A percentile compares a stretch with the other conserved stretches of the same genome.
Evolutionary conservation across 2,797 vertebrate genomes (phyloP).

Genomic region (Zalophus californianus): DNA sequence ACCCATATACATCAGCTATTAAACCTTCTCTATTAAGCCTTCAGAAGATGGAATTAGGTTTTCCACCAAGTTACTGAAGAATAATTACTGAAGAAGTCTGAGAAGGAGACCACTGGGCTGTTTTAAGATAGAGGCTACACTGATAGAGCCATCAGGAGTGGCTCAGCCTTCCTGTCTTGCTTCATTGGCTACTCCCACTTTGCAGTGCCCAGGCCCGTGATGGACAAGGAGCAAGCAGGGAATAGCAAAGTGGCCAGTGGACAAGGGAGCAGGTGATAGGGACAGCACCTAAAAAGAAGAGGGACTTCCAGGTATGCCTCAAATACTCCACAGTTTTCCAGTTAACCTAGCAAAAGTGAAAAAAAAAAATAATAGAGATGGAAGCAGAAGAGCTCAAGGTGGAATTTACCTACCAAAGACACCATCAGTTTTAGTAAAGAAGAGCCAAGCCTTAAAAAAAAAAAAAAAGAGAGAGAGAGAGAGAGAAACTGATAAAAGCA

Average conservation of each 20-base stretch:
- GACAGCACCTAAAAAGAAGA: neutral
- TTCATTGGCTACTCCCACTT: neutral
- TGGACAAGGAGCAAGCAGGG: neutral
- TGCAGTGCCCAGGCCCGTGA: neutral
- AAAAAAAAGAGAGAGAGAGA: neutral
- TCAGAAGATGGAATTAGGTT: neutral
- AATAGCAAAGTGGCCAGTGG: neutral
- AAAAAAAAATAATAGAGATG: neutral
- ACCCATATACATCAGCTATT: slow-evolving; percentile 28
- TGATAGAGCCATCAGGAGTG: neutral
- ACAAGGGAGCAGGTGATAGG: neutral
- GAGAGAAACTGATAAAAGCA: neutral
- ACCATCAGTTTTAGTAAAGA: slow-evolving; percentile 4
- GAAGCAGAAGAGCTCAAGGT: neutral
- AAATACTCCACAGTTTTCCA: neutral
- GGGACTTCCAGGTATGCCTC: neutral
- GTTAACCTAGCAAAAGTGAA: neutral
- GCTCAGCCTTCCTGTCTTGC: neutral
- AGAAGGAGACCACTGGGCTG: neutral
- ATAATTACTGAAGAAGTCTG: neutral
- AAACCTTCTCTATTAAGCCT: slow-evolving; percentile 17
- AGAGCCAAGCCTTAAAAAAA: neutral
- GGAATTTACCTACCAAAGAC: neutral
- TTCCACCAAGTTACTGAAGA: neutral
- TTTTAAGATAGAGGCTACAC: rapidly evolving